Percentiles rank a stretch among this genome's conserved stretches.
These are phyloP conservation scores for Parus major DNA, from an alignment of 2,113 vertebrate genomes.

Conservation along the genomic window DNA sequence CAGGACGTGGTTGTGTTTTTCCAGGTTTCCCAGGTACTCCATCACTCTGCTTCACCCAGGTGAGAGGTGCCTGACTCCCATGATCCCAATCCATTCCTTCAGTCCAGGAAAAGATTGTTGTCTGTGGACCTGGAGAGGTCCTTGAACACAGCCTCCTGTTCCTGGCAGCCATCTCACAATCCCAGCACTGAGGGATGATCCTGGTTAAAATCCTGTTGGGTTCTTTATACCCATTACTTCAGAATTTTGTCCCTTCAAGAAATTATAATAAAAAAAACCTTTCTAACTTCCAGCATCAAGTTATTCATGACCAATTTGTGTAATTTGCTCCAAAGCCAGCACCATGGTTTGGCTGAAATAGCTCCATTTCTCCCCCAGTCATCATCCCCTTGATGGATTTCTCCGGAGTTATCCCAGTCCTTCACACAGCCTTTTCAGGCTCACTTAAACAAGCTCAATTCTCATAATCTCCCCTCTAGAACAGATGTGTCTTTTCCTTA, in stretches of 20 bases:
- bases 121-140: not conserved
- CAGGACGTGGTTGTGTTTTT: not conserved
- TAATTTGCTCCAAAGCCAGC: not conserved
- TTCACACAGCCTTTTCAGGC: not conserved
- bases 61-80: not conserved
- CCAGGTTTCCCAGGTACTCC: not conserved
- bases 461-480: not conserved
- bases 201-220: not conserved
- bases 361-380: not conserved
- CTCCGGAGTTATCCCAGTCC: not conserved
- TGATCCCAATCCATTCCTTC: fast-evolving
- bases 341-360: not conserved
- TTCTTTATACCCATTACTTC: not conserved
- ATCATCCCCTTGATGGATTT: not conserved
- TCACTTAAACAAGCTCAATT: not conserved
- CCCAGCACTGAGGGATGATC: not conserved
- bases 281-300: not conserved
- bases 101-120: not conserved
- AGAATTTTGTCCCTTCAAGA: not conserved
- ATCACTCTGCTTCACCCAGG: not conserved
- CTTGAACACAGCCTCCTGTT: not conserved
- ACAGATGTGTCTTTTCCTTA: not conserved
- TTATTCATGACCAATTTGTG: not conserved
- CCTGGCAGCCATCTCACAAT: not conserved
- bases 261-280: not conserved